Evolutionary conservation across 2,113 vertebrate genomes (phyloP).

Genomic region (Gobius niger): DNA sequence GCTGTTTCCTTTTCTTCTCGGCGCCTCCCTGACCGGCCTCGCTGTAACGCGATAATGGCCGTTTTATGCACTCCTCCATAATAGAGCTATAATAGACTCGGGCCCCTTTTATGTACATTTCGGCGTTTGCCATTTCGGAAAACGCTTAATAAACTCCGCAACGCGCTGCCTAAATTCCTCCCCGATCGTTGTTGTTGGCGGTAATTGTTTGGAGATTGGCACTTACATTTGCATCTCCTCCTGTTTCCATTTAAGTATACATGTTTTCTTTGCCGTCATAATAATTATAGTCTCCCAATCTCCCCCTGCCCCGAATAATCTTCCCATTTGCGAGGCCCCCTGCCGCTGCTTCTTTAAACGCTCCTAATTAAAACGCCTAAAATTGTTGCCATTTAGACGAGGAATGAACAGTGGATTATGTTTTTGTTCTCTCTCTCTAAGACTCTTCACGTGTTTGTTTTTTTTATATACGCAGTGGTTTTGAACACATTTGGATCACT

Average conservation of each 20-base stretch:
- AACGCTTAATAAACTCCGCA: not conserved
- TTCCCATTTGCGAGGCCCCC: not conserved
- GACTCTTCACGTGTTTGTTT: no score
- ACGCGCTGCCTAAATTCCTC: not conserved
- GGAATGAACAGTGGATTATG: not conserved
- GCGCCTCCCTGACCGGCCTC: not conserved
- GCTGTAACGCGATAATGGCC: not conserved
- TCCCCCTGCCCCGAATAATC: not conserved
- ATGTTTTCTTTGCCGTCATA: not conserved
- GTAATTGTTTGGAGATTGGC: not conserved
- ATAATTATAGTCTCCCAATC: not conserved
- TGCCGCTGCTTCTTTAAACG: not conserved
- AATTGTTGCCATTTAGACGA: constrained; percentile 6
- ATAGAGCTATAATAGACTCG: not conserved
- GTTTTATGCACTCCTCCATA: not conserved
- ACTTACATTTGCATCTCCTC: not conserved
- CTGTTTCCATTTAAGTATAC: constrained; percentile 5
- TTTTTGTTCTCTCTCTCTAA: constrained; percentile 12
- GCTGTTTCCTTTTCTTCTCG: not conserved
- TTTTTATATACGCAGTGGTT: no score
- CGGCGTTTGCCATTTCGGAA: not conserved
- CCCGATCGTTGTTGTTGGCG: not conserved
- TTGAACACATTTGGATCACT: no score
- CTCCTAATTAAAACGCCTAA: not conserved
- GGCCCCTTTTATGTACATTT: constrained; percentile 2